These are phyloP conservation scores for Vollenhovia emeryi DNA, from an alignment of 1,140 invertebrate species.

Conservation along the genomic window DNA sequence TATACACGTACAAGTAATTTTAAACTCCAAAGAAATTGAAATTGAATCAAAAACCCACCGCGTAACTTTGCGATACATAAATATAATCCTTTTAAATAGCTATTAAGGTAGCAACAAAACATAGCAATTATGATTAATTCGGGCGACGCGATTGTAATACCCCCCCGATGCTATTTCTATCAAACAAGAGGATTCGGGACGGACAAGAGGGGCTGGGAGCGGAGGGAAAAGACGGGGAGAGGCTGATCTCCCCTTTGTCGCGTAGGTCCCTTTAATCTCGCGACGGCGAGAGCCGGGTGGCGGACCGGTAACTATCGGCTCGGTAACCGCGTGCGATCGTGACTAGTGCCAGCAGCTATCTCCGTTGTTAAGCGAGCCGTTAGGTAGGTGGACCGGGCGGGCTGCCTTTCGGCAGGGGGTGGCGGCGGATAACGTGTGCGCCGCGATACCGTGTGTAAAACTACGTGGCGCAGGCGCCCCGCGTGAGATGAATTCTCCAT, in stretches of 20 bases:
- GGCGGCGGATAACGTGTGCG: slow-evolving; percentile 65
- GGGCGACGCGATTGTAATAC: not conserved
- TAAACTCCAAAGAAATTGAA: not conserved
- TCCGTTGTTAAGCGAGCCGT: slow-evolving; percentile 55
- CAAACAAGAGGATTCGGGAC: not conserved
- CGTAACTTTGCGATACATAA: not conserved
- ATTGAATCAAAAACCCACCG: not conserved
- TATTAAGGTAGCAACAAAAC: not conserved
- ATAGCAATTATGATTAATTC: not conserved
- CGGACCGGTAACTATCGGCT: slow-evolving; percentile 24
- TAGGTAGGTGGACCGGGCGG: slow-evolving; percentile 21
- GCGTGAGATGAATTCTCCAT: slow-evolving; percentile 18
- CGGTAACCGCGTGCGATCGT: slow-evolving; percentile 34
- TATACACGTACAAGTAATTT: not conserved
- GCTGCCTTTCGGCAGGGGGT: slow-evolving; percentile 33
- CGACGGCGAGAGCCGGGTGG: not conserved
- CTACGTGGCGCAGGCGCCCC: slow-evolving; percentile 77
- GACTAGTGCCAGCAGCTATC: slow-evolving; percentile 55
- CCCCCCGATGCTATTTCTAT: not conserved
- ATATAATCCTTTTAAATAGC: slow-evolving; percentile 9
- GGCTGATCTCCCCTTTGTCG: not conserved
- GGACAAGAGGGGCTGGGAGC: no score
- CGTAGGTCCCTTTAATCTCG: slow-evolving; percentile 12
- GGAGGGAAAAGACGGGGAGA: no score
- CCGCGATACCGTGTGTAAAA: slow-evolving; percentile 76